These are phyloP conservation scores for Chydorus sphaericus DNA, from an alignment of 2,888 invertebrate species.

Conservation along the genomic window DNA sequence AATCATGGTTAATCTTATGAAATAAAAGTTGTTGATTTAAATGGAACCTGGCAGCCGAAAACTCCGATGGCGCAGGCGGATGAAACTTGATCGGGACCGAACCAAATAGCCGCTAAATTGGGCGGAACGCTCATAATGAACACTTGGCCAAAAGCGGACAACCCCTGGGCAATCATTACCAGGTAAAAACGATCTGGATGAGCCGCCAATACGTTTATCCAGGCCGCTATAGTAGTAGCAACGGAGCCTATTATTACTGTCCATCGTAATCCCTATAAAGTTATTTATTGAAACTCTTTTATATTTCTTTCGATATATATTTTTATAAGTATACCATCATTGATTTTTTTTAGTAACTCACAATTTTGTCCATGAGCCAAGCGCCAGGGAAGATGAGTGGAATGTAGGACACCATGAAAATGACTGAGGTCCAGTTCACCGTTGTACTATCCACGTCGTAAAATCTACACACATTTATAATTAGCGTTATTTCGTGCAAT, in stretches of 20 bases:
- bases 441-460: conserved; percentile 54
- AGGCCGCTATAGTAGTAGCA: conserved; percentile 77
- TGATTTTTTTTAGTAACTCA: conserved; percentile 36
- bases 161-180: conserved; percentile 74
- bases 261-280: conserved; percentile 60
- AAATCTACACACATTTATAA: conserved; percentile 26
- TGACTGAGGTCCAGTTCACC: conserved; percentile 95
- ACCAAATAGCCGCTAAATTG: conserved; percentile 90
- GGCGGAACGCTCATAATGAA: conserved; percentile 90
- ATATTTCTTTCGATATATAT: background rate
- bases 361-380: conserved; percentile 85
- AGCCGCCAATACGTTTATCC: conserved; percentile 81
- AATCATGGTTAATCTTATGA: conserved; percentile 14
- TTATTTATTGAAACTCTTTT: conserved; percentile 21
- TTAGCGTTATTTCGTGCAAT: background rate
- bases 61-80: conserved; percentile 95
- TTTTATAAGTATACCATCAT: background rate
- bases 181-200: conserved; percentile 71
- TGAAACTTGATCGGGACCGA: conserved; percentile 88
- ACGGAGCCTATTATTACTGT: conserved; percentile 66
- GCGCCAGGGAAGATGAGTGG: conserved; percentile 27
- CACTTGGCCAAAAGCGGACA: conserved; percentile 62
- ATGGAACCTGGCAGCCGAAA: conserved; percentile 87
- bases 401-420: conserved; percentile 89
- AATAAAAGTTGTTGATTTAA: background rate